phyloP scores from a whole-genome alignment of 1,140 invertebrate species.

The Rhopalosiphum maidis region DNA sequence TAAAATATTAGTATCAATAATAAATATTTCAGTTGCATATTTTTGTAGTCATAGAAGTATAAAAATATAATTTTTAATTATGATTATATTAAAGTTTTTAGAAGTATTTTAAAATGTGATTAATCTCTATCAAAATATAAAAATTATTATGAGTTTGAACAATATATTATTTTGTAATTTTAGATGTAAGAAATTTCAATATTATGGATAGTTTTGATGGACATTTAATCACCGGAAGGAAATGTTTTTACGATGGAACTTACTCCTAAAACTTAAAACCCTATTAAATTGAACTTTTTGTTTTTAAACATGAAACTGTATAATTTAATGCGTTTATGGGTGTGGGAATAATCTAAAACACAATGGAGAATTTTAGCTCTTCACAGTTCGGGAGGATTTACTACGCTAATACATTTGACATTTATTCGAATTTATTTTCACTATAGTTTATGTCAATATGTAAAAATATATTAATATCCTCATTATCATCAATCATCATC shows the following conservation, averaged over 20 bases:
- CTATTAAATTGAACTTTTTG: constrained; percentile 45
- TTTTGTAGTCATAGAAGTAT: too few relatives aligned
- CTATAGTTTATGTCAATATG: neutral
- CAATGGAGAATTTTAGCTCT: neutral
- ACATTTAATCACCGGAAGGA: constrained; percentile 18
- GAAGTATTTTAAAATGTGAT: neutral
- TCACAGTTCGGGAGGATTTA: neutral
- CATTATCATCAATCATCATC: neutral
- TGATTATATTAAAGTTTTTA: too few relatives aligned
- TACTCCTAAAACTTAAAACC: constrained; percentile 27
- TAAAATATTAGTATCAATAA: too few relatives aligned
- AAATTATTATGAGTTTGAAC: neutral
- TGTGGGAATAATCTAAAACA: neutral
- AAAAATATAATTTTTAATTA: too few relatives aligned
- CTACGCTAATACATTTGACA: neutral
- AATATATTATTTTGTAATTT: constrained; percentile 5
- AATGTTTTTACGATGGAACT: constrained; percentile 41
- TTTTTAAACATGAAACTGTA: constrained; percentile 33
- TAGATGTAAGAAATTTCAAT: neutral
- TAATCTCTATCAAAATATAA: neutral
- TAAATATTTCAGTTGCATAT: too few relatives aligned
- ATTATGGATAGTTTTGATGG: constrained; percentile 23
- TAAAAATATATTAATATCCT: neutral
- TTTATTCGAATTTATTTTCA: neutral
- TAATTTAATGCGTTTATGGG: neutral